Evolutionary conservation across 2,113 vertebrate genomes (phyloP).

Genomic region (Semnornis frantzii): DNA sequence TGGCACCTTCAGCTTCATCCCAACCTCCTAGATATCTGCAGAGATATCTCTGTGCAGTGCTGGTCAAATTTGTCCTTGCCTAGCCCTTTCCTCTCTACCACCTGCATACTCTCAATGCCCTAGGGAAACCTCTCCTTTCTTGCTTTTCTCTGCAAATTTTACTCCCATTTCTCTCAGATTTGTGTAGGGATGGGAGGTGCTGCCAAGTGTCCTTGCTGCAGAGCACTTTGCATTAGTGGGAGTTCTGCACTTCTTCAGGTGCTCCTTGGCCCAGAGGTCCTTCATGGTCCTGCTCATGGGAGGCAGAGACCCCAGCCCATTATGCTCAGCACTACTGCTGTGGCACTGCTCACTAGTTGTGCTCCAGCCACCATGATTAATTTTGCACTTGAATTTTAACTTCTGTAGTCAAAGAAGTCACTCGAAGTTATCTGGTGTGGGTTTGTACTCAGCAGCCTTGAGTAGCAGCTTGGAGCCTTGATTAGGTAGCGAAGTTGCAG

Average conservation of each 20-base stretch:
- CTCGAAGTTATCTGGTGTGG: background rate
- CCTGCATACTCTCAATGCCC: background rate
- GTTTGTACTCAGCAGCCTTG: background rate
- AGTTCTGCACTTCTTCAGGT: background rate
- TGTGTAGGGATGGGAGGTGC: background rate
- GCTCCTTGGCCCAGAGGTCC: background rate
- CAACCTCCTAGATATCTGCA: background rate
- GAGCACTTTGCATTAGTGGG: background rate
- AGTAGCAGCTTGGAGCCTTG: background rate
- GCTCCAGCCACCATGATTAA: background rate
- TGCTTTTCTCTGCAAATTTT: background rate
- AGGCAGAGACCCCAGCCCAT: background rate
- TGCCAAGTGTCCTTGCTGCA: background rate
- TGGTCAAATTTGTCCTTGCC: background rate
- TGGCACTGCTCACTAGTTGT: fast-evolving
- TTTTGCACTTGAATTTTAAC: background rate
- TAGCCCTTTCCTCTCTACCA: background rate
- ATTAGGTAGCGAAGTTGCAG: background rate
- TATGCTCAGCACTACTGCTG: background rate
- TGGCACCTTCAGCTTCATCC: background rate
- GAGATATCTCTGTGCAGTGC: background rate
- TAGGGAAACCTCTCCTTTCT: background rate
- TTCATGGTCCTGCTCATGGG: fast-evolving
- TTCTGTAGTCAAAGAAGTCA: background rate
- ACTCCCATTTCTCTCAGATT: background rate